These are phyloP conservation scores for Actinostola sp. DNA, from an alignment of 92 coral and sea anemone genomes.

Conservation along the genomic window DNA sequence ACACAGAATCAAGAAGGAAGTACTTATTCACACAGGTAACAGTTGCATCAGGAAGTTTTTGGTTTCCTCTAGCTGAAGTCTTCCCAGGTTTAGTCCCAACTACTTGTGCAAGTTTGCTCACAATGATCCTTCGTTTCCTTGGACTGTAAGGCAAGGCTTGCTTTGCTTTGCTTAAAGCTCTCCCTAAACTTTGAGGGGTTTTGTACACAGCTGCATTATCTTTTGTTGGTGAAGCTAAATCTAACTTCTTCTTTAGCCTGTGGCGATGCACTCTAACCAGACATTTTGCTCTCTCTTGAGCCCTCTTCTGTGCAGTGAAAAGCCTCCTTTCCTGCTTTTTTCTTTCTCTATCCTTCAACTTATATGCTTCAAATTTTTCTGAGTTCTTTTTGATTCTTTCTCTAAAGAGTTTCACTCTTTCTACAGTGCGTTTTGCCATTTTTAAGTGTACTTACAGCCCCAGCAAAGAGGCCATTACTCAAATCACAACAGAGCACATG, in stretches of 20 bases:
- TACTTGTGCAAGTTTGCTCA: slow-evolving; percentile 2
- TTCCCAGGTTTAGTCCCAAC: too few species aligned
- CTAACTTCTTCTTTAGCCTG: neutral
- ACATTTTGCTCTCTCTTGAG: neutral
- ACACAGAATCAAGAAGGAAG: too few species aligned
- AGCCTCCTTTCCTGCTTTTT: slow-evolving; percentile 11
- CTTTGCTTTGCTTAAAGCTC: slow-evolving; percentile 11
- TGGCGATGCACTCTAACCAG: neutral
- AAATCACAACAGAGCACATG: too few species aligned
- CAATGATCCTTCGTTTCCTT: slow-evolving; percentile 20
- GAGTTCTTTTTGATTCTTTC: slow-evolving; percentile 21
- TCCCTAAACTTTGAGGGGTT: slow-evolving; percentile 23
- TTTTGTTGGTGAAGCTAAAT: neutral
- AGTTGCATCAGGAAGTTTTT: slow-evolving; percentile 3
- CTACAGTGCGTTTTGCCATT: slow-evolving; percentile 24
- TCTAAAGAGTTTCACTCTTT: slow-evolving; percentile 29
- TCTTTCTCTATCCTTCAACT: slow-evolving; percentile 20
- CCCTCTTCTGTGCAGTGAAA: neutral
- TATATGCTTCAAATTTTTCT: slow-evolving; percentile 23
- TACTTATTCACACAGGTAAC: too few species aligned
- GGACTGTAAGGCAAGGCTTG: slow-evolving; percentile 20
- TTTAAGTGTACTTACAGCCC: neutral
- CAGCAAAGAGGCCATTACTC: too few species aligned
- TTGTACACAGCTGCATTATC: neutral
- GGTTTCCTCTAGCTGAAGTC: too few species aligned